Evolutionary conservation across 1,140 invertebrate species (phyloP).

Genomic region (Callitettix versicolor): DNA sequence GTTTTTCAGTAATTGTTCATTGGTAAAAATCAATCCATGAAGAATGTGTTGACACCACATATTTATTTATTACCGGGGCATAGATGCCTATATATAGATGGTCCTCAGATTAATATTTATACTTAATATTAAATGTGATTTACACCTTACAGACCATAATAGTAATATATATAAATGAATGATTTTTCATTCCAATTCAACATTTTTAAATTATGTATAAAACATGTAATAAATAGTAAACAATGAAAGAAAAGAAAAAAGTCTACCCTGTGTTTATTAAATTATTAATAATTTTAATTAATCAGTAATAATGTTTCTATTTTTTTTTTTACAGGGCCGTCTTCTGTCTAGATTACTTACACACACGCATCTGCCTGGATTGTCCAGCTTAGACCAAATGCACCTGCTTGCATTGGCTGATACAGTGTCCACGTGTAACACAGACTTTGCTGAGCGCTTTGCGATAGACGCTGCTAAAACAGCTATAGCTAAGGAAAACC

Average conservation of each 20-base stretch:
- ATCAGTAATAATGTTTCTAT: slow-evolving; percentile 9
- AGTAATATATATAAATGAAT: too few relatives aligned
- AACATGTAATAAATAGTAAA: too few relatives aligned
- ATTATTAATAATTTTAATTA: too few relatives aligned
- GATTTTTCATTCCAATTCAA: too few relatives aligned
- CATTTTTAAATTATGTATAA: too few relatives aligned
- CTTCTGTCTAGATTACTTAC: slow-evolving; percentile 81
- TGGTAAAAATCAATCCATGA: background rate
- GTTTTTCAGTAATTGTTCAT: background rate
- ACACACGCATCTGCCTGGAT: slow-evolving; percentile 89
- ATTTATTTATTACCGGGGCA: too few relatives aligned
- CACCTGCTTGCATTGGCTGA: slow-evolving; percentile 94
- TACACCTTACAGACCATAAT: too few relatives aligned
- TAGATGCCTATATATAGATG: too few relatives aligned
- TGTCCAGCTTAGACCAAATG: slow-evolving; percentile 98
- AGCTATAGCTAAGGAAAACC: slow-evolving; percentile 55
- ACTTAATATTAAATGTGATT: too few relatives aligned
- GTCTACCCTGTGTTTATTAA: too few relatives aligned
- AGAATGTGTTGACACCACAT: background rate
- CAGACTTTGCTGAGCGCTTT: slow-evolving; percentile 74
- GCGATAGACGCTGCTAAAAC: slow-evolving; percentile 65
- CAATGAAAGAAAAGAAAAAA: too few relatives aligned
- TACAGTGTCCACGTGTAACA: slow-evolving; percentile 88
- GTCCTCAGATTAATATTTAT: too few relatives aligned
- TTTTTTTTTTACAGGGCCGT: slow-evolving; percentile 39